These are phyloP conservation scores for Cheilosia vernalis DNA, from an alignment of 2,888 invertebrate genomes.

Conservation along the genomic window DNA sequence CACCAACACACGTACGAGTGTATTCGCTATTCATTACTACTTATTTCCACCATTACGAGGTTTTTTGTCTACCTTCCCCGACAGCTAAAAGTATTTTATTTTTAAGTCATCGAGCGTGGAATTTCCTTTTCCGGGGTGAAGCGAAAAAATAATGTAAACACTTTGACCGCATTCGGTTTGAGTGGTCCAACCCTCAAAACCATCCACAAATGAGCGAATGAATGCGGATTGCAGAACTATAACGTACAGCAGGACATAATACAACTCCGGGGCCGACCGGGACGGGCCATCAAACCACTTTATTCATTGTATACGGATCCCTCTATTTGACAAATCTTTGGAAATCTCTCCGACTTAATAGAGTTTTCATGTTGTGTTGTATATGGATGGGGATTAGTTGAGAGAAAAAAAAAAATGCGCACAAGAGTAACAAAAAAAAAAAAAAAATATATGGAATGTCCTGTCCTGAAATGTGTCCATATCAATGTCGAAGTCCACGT, in stretches of 20 bases:
- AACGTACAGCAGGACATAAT: not conserved
- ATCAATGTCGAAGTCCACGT: slow-evolving; percentile 26
- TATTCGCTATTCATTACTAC: slow-evolving; percentile 13
- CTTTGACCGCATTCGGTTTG: slow-evolving; percentile 36
- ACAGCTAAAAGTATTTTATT: not conserved
- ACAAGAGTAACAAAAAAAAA: not conserved
- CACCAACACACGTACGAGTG: not conserved
- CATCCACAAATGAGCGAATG: not conserved
- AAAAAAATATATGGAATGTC: not conserved
- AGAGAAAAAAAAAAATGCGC: not conserved
- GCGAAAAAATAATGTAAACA: slow-evolving; percentile 14
- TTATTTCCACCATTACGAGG: slow-evolving; percentile 9
- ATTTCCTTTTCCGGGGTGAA: not conserved
- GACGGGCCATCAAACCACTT: not conserved
- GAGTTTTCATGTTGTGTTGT: slow-evolving; percentile 58
- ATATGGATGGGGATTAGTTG: slow-evolving; percentile 7
- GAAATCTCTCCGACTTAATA: slow-evolving; percentile 53
- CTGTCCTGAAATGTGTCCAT: slow-evolving; percentile 50
- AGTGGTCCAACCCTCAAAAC: slow-evolving; percentile 9
- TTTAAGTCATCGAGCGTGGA: slow-evolving; percentile 38
- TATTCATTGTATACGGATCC: not conserved
- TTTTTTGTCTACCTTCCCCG: slow-evolving; percentile 2
- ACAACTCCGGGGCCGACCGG: not conserved
- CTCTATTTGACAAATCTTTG: slow-evolving; percentile 60
- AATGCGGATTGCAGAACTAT: slow-evolving; percentile 1